phyloP scores from a whole-genome alignment of 2,888 invertebrate species.

The Orthonychiurus folsomi region DNA sequence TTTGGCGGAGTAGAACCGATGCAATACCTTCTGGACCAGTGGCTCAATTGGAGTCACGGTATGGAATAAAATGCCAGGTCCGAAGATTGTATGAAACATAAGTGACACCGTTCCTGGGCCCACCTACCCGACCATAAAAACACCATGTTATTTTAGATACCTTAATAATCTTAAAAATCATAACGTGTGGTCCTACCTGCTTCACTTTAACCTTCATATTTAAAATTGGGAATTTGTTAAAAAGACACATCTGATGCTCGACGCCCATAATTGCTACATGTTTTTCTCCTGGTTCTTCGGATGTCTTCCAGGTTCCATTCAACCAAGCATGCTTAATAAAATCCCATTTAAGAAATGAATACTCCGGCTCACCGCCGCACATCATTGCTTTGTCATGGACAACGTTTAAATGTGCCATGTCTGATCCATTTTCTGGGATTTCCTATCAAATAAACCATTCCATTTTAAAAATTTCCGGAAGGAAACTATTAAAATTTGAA shows the following conservation, averaged over 20 bases:
- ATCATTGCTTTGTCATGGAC: constrained; percentile 59
- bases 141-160: too few species aligned
- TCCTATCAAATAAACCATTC: constrained; percentile 52
- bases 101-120: constrained; percentile 72
- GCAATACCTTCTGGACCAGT: constrained; percentile 63
- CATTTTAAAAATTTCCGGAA: constrained; percentile 10
- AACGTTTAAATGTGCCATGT: constrained; percentile 67
- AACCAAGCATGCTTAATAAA: constrained; percentile 55
- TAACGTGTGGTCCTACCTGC: constrained; percentile 51
- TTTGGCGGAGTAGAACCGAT: constrained; percentile 62
- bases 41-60: constrained; percentile 49
- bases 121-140: too few species aligned
- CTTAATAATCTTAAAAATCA: background rate
- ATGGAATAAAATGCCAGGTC: constrained; percentile 26
- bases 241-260: constrained; percentile 55
- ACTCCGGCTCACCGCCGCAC: constrained; percentile 47
- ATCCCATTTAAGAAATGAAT: constrained; percentile 43
- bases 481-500: background rate
- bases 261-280: constrained; percentile 59
- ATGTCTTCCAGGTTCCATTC: constrained; percentile 50
- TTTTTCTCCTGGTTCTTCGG: constrained; percentile 46
- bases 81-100: constrained; percentile 50
- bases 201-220: constrained; percentile 55
- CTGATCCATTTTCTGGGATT: constrained; percentile 83
- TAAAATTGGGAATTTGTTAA: constrained; percentile 52